Evolutionary conservation across 2,113 vertebrate genomes (phyloP).

Genomic region (Neofelis nebulosa): DNA sequence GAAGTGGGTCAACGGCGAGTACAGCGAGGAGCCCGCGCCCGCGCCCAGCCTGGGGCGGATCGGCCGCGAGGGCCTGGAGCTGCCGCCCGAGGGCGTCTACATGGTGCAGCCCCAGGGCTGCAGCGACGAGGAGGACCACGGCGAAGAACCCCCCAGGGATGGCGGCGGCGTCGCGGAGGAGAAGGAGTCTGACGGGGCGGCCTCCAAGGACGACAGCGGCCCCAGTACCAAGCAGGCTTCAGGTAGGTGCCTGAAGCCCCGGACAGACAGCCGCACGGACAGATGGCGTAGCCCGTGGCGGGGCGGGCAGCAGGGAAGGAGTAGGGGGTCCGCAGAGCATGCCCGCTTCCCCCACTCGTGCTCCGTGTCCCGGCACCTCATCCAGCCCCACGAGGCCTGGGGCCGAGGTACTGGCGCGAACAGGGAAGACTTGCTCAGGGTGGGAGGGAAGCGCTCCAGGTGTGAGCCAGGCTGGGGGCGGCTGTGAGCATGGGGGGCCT

Average conservation of each 20-base stretch:
- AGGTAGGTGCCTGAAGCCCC: constrained; percentile 73
- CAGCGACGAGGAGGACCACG: constrained; percentile 95
- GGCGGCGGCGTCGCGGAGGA: constrained; percentile 87
- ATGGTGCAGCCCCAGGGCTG: constrained; percentile 99
- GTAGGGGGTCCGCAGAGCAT: neutral
- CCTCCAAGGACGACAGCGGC: constrained; percentile 87
- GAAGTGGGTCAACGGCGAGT: constrained; percentile 99
- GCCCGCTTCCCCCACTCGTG: fast-evolving
- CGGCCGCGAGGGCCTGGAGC: constrained; percentile 84
- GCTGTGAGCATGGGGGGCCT: neutral
- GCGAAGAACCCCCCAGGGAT: constrained; percentile 87
- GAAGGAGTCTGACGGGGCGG: constrained; percentile 88
- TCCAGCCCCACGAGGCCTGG: neutral
- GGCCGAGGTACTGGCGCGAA: neutral
- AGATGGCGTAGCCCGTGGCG: fast-evolving
- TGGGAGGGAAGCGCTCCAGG: neutral
- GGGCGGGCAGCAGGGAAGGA: neutral
- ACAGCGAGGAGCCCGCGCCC: constrained; percentile 90
- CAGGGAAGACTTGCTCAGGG: neutral
- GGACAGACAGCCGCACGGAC: neutral
- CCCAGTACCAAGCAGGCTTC: constrained; percentile 80
- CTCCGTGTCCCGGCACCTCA: neutral
- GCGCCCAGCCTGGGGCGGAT: constrained; percentile 83
- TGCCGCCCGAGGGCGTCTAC: constrained; percentile 96
- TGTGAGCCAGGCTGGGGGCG: neutral